A percentile compares a stretch with the other conserved stretches of the same genome.
phyloP scores from a whole-genome alignment of 2,797 vertebrate species.

The Schizopygopsis malacanthus region DNA sequence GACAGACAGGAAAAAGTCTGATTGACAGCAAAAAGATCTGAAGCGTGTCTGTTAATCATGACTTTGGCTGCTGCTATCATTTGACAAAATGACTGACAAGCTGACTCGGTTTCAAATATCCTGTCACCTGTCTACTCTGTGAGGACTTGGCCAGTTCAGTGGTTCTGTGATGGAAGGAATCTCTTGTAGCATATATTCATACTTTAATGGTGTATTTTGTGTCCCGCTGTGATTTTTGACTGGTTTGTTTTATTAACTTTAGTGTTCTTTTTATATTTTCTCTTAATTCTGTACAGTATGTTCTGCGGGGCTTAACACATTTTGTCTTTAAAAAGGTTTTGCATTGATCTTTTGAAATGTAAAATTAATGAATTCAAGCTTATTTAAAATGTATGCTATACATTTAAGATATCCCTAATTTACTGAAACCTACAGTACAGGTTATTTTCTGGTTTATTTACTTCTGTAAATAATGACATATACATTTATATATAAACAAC shows the following conservation, averaged over 20 bases:
- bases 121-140: conserved; percentile 16
- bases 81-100: conserved; percentile 38
- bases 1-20: conserved; percentile 5
- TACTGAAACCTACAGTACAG: background rate
- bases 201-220: conserved; percentile 8
- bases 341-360: background rate
- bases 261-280: background rate
- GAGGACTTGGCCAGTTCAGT: conserved; percentile 15
- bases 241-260: background rate
- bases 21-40: conserved; percentile 27
- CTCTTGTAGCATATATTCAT: background rate
- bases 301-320: background rate
- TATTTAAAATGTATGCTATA: too few species aligned
- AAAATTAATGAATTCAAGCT: too few species aligned
- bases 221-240: background rate
- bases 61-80: background rate
- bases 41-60: conserved; percentile 30
- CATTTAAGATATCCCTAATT: background rate
- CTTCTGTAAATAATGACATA: background rate
- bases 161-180: background rate
- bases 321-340: background rate
- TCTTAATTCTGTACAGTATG: background rate
- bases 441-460: background rate
- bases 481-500: background rate
- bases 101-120: conserved; percentile 27